Base-by-base conservation (phyloP, 2,113 vertebrate species). In the Herpailurus yagouaroundi region DNA sequence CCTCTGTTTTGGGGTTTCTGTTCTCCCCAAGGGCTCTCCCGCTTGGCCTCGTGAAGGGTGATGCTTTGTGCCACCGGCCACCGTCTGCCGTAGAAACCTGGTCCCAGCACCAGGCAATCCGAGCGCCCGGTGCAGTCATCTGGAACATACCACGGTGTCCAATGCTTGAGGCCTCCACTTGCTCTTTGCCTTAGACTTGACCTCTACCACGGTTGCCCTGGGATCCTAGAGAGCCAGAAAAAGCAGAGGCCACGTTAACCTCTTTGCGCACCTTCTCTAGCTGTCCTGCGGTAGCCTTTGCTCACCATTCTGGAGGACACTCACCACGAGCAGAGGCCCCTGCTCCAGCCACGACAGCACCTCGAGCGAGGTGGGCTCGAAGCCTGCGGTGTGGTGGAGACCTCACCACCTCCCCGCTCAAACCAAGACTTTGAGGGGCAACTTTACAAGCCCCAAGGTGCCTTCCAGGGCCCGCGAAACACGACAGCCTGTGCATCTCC, bases 101-200 rank as follows among this genome's bases (percentile, higher is more conserved):
- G 87, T 48, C 23, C 55, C 45, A 29, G 80, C 14, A 41, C 55
- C 0, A 23, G 13, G 10, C 84, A 25, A 18, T 48, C 48, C 64
- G 10, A 10, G 5, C 29, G 55, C 36, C 52, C 45, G 41, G n/a
- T 7, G 14, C 50, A 27, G 29, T n/a, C 21, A 29, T 48, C 84
- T 2, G 4, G 69, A 96, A 99, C 99, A 12, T 99, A 99, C 99
- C 99, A 99, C 99, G 33, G 99, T 99, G 98, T 99, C 99, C 98
- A 99, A 97, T 55, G 99, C 99, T 93, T 99, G 98, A 63, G 99
- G 99, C 97, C 99, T 99, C 99, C 99, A 99, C 97, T 99, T 99
- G 98, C 99, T 99, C 98, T 99, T 99, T 38, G 99, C 99, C 98
- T 99, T 99, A 98, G 99, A 99, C 89, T 95, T 99, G 97, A 99